These are phyloP conservation scores for Psittacula cyanocephala DNA, from an alignment of 2,113 vertebrate species.

Conservation along the genomic window DNA sequence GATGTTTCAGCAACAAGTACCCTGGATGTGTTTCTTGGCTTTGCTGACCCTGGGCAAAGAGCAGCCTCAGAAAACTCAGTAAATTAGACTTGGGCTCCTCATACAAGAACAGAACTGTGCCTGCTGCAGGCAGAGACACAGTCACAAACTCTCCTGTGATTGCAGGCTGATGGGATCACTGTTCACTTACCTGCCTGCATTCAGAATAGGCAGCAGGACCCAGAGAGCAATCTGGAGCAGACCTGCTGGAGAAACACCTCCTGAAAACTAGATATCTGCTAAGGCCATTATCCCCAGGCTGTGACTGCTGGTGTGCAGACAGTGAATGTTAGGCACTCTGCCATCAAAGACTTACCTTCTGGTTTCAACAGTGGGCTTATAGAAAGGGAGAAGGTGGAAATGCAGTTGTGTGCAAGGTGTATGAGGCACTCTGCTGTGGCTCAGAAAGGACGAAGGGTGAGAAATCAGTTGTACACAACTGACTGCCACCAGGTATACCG, in stretches of 20 bases:
- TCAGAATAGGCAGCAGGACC: not conserved
- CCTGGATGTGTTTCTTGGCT: not conserved
- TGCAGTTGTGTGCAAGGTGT: not conserved
- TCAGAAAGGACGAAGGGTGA: not conserved
- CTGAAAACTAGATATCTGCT: not conserved
- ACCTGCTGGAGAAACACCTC: not conserved
- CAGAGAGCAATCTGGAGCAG: not conserved
- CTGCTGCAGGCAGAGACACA: not conserved
- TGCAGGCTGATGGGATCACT: not conserved
- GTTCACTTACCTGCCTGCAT: not conserved
- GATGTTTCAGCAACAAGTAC: not conserved
- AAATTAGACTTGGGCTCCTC: not conserved
- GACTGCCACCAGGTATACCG: not conserved
- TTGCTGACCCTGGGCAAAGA: not conserved
- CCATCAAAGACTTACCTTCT: not conserved
- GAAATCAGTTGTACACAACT: not conserved
- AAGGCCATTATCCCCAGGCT: not conserved
- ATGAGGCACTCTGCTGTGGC: not conserved
- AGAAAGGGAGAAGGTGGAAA: not conserved
- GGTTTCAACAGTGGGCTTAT: not conserved
- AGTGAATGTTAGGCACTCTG: not conserved
- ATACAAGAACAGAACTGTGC: rapidly evolving
- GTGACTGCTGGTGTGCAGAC: not conserved
- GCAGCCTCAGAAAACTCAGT: not conserved
- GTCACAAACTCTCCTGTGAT: not conserved